phyloP scores from a whole-genome alignment of 1,140 invertebrate species.

The Aphaenogaster rudis region DNA sequence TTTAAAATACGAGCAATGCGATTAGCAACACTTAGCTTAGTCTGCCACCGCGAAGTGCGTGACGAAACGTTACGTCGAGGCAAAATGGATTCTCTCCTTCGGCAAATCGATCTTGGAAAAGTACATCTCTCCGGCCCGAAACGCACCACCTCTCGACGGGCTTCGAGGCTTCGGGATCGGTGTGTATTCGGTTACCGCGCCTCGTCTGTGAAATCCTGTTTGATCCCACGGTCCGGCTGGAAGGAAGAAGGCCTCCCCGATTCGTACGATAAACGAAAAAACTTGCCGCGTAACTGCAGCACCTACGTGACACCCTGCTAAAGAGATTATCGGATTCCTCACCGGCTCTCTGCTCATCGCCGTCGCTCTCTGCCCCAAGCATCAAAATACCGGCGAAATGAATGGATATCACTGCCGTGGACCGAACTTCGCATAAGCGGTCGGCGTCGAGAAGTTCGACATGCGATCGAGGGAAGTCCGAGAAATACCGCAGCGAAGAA shows the following conservation, averaged over 20 bases:
- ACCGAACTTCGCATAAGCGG: conserved; percentile 47
- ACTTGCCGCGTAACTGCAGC: conserved; percentile 74
- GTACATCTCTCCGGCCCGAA: conserved; percentile 39
- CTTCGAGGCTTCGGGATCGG: conserved; percentile 57
- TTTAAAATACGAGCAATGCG: background rate
- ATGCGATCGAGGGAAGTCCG: conserved; percentile 50
- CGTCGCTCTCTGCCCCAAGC: conserved; percentile 27
- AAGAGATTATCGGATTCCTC: conserved; percentile 78
- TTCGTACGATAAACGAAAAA: conserved; percentile 78
- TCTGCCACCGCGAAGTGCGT: background rate
- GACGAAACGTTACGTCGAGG: background rate
- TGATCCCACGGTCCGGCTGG: conserved; percentile 75
- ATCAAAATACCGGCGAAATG: conserved; percentile 56
- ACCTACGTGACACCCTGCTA: conserved; percentile 76
- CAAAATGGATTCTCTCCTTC: conserved; percentile 22
- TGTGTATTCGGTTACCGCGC: conserved; percentile 78
- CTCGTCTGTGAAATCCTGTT: conserved; percentile 77
- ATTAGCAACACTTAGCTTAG: conserved; percentile 18
- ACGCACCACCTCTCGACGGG: conserved; percentile 27
- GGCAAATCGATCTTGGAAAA: conserved; percentile 41
- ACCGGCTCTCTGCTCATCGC: conserved; percentile 23
- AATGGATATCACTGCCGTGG: conserved; percentile 47
- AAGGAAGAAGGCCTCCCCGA: conserved; percentile 61
- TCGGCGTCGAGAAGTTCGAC: conserved; percentile 38
- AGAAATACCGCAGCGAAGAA: conserved; percentile 61